A percentile compares a stretch with the other conserved stretches of the same genome.
These are phyloP conservation scores for Hoplostethus mediterraneus DNA, from an alignment of 2,797 vertebrate genomes.

Conservation along the genomic window DNA sequence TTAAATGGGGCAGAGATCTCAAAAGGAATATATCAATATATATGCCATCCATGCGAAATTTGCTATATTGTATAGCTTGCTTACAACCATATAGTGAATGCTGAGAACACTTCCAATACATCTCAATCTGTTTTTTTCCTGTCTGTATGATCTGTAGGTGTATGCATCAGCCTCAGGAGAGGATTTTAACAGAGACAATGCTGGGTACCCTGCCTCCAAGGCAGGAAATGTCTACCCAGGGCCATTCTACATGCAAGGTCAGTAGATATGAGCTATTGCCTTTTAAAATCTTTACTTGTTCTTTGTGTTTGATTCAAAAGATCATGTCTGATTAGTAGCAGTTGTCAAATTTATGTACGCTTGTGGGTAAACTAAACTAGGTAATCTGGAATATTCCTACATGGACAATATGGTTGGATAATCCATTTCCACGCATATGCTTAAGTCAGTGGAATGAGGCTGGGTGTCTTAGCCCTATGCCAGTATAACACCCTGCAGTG, in stretches of 20 bases:
- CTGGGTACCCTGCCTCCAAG: conserved; percentile 89
- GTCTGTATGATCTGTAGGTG: conserved; percentile 66
- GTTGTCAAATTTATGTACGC: not conserved
- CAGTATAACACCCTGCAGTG: conserved; percentile 8
- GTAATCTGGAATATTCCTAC: conserved; percentile 14
- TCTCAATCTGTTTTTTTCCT: not conserved
- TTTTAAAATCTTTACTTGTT: not conserved
- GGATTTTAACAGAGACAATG: conserved; percentile 89
- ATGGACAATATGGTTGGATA: not conserved
- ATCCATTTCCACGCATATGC: conserved; percentile 4
- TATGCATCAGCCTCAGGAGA: conserved; percentile 88
- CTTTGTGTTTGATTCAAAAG: conserved; percentile 40
- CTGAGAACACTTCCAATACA: not conserved
- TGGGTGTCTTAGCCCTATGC: not conserved
- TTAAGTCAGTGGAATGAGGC: conserved; percentile 7
- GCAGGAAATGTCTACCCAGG: conserved; percentile 90
- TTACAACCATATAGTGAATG: not conserved
- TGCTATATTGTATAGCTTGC: not conserved
- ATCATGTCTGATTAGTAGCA: conserved; percentile 6
- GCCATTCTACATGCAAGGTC: conserved; percentile 94
- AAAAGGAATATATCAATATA: not conserved
- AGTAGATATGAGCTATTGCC: conserved; percentile 38
- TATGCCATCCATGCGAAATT: not conserved
- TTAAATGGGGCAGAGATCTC: not conserved
- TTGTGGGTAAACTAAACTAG: not conserved